These are phyloP conservation scores for Grus americana DNA, from an alignment of 2,113 vertebrate species.

Conservation along the genomic window DNA sequence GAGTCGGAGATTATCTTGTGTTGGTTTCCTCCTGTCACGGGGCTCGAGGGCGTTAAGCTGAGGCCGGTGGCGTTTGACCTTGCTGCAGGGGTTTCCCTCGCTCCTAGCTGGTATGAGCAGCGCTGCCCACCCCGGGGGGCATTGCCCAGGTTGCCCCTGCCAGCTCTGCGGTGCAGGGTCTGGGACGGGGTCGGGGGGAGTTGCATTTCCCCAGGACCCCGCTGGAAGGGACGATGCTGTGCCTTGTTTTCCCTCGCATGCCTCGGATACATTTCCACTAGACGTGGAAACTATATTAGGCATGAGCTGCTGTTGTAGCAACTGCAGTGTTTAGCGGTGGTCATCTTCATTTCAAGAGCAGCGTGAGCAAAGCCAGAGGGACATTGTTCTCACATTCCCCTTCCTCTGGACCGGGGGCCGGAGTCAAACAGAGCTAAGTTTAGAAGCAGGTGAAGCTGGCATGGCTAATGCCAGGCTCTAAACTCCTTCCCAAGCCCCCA, in stretches of 20 bases:
- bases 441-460: neutral
- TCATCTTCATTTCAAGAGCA: neutral
- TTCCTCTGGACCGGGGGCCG: neutral
- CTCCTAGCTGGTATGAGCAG: neutral
- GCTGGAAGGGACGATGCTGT: neutral
- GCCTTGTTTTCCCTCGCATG: neutral
- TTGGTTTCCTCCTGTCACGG: neutral
- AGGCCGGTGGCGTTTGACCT: neutral
- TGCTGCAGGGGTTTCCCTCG: neutral
- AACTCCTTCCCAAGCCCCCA: neutral
- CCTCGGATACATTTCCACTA: neutral
- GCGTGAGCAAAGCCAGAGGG: neutral
- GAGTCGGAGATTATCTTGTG: neutral
- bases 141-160: neutral
- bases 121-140: neutral
- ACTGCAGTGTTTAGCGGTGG: slow-evolving; percentile 7
- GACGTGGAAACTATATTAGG: slow-evolving; percentile 37
- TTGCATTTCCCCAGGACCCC: neutral
- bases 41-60: neutral
- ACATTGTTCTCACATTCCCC: neutral
- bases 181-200: neutral
- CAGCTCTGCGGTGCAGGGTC: neutral
- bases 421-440: neutral
- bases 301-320: slow-evolving; percentile 52
- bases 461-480: neutral